Evolutionary conservation across 1,140 invertebrate species (phyloP), one percentile per base, ranked within the genome.

Genomic region (Limonius californicus): DNA sequence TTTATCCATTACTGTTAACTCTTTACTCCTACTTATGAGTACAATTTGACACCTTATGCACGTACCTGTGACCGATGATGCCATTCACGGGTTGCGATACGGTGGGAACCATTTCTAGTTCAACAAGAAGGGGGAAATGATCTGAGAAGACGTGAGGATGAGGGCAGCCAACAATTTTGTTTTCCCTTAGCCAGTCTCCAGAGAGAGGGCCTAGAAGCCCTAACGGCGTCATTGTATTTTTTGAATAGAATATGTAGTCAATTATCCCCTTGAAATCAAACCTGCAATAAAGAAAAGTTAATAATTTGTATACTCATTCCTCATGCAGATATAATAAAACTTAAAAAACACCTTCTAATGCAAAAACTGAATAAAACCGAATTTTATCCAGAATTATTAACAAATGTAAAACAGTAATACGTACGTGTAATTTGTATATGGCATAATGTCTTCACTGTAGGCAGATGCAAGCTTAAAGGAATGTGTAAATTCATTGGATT

Each of bases 201-300:
- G 95, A 95, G 21, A 99, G 80, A 18, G 95, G 94, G 0, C 97
- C 97, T 11, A 99, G 80, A 23, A 98, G 81, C 55, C 96, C 97
- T 19, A 98, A 80, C 12, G 95, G 92, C 69, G 90, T 92, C 89
- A 99, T 95, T 74, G 91, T 92, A 73, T 92, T 88, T 77, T 92
- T 92, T 59, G 94, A 92, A 78, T 94, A 97, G 82, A 98, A 98
- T 79, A 99, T 98, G 84, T 99, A 99, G 81, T 99, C 98, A 74
- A 99, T 99, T 77, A 99, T 95, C 68, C 97, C 97, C 61, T 98
- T 98, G 80, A 99, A 99, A 77, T 99, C 96, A 81, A 94, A 97
- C 72, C 94, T 97, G 82, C 66, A 88, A 83, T n/a, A 15, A 9
- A 39, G 11, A 71, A 69, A 64, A 32, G 1, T n/a, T 45, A 18